A percentile compares a stretch with the other conserved stretches of the same genome.
Evolutionary conservation across 2,888 invertebrate species (phyloP).

Genomic region (Mythimna lalbum): DNA sequence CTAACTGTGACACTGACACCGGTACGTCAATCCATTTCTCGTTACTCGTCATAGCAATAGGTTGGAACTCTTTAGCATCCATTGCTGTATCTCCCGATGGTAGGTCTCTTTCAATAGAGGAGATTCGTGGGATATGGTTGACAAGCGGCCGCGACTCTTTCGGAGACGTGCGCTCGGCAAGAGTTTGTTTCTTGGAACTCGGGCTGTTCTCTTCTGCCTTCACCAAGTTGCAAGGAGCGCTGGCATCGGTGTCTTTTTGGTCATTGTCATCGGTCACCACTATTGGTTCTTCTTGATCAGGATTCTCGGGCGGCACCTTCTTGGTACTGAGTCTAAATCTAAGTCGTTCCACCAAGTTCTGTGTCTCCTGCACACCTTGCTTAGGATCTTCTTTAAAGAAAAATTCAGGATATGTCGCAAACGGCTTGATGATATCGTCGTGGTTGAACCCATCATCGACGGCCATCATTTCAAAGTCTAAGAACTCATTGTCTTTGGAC

Average conservation of each 20-base stretch:
- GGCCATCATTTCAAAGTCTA: conserved; percentile 92
- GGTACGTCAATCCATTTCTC: conserved; percentile 79
- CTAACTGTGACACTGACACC: conserved; percentile 70
- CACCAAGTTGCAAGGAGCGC: conserved; percentile 64
- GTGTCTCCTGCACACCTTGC: conserved; percentile 94
- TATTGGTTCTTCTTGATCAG: conserved; percentile 80
- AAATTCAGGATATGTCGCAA: conserved; percentile 92
- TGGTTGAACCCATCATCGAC: conserved; percentile 93
- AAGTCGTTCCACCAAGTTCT: conserved; percentile 96
- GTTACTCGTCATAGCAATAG: conserved; percentile 74
- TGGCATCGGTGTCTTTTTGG: conserved; percentile 72
- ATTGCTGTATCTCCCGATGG: conserved; percentile 61
- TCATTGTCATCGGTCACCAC: conserved; percentile 64
- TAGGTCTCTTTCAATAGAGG: conserved; percentile 61
- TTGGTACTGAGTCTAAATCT: conserved; percentile 93
- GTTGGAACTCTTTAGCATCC: conserved; percentile 71
- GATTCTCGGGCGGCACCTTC: conserved; percentile 90
- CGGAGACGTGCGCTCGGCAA: conserved; percentile 59
- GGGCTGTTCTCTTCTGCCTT: conserved; percentile 73
- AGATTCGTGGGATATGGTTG: conserved; percentile 69
- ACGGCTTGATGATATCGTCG: conserved; percentile 92
- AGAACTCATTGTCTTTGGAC: conserved; percentile 91
- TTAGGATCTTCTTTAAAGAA: conserved; percentile 95
- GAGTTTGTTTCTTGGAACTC: conserved; percentile 62
- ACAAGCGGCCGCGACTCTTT: conserved; percentile 66